Conservation (phyloP, 2,797 vertebrate genomes). For the Smutsia gigantea region DNA sequence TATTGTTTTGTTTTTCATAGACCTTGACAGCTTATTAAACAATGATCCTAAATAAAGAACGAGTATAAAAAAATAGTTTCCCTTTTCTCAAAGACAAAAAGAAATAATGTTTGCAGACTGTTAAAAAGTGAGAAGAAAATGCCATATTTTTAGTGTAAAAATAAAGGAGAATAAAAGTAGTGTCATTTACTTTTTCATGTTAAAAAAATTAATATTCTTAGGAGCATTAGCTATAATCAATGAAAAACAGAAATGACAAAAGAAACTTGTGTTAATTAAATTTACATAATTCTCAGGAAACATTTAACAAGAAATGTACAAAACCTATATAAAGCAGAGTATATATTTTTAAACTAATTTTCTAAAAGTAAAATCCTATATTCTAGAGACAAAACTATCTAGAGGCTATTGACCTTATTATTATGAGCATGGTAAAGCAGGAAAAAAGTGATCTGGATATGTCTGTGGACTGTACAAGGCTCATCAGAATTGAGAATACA, state of each 20-base stretch:
- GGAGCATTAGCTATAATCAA: neutral
- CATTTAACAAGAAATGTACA: neutral
- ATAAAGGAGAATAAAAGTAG: neutral
- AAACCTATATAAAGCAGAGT: neutral
- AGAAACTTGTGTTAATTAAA: neutral
- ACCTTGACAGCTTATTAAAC: neutral
- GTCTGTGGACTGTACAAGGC: neutral
- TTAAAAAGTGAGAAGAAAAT: neutral
- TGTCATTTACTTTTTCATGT: neutral
- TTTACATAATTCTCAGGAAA: neutral
- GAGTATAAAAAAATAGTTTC: neutral
- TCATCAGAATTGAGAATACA: neutral
- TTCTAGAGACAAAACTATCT: neutral
- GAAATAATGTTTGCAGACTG: neutral
- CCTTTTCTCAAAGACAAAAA: neutral
- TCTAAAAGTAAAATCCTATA: neutral
- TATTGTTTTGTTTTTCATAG: neutral
- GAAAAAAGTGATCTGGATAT: neutral
- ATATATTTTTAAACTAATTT: neutral
- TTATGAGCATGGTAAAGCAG: neutral
- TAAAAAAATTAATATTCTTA: neutral
- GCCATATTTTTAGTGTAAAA: neutral
- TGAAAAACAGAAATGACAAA: neutral
- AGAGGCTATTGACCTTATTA: neutral
- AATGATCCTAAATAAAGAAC: neutral